These are phyloP conservation scores for Rhagophthalmus giganteus DNA, from an alignment of 2,888 invertebrate genomes.

Conservation along the genomic window DNA sequence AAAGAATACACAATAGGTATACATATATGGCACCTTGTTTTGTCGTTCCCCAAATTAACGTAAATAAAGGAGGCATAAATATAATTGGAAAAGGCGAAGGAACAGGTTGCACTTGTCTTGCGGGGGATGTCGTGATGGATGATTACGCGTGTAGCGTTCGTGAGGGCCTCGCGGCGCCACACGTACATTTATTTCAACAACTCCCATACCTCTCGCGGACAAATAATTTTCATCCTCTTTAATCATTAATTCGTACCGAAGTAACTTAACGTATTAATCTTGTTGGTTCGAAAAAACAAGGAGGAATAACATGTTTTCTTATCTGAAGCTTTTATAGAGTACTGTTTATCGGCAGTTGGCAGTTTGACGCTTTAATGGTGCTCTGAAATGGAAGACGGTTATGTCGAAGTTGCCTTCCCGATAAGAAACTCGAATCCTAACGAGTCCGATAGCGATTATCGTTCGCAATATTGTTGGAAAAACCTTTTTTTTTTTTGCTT, in stretches of 20 bases:
- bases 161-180: conserved; percentile 13
- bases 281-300: conserved; percentile 23
- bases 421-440: conserved; percentile 29
- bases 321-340: conserved; percentile 28
- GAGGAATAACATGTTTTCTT: conserved; percentile 28
- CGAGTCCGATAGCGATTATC: conserved; percentile 23
- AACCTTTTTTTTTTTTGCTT: conserved; percentile 17
- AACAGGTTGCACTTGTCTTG: background rate
- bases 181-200: conserved; percentile 1
- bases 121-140: conserved; percentile 11
- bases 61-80: background rate
- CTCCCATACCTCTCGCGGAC: no score
- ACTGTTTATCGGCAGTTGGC: conserved; percentile 27
- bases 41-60: background rate
- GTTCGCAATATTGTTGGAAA: conserved; percentile 18
- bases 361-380: conserved; percentile 31
- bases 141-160: conserved; percentile 11
- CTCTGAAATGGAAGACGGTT: conserved; percentile 30
- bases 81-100: background rate
- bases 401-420: conserved; percentile 22
- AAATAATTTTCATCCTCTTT: background rate
- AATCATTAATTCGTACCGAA: conserved; percentile 8
- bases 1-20: background rate
- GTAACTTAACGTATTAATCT: conserved; percentile 23
- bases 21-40: background rate